Evolutionary conservation across 2,888 invertebrate genomes (phyloP).

Genomic region (Amphipyra tragopoginis): DNA sequence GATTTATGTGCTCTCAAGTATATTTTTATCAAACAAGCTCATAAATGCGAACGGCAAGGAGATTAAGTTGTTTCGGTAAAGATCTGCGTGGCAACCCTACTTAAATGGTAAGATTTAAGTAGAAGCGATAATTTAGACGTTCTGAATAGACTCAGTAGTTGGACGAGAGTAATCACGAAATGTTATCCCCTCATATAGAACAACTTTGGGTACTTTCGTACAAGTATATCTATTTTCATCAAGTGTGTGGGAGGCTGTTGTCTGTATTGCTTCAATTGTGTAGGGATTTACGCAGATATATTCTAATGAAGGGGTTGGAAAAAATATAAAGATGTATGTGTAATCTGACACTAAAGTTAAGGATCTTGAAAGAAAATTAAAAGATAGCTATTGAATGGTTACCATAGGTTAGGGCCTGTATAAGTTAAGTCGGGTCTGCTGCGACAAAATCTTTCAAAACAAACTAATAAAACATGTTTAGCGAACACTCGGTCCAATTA

Average conservation of each 20-base stretch:
- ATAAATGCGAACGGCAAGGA: not conserved
- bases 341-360: too few species aligned
- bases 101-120: conserved; percentile 10
- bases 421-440: too few species aligned
- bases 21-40: too few species aligned
- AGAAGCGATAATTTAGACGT: conserved; percentile 11
- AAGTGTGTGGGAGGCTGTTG: conserved; percentile 1
- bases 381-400: too few species aligned
- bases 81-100: not conserved
- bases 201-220: not conserved
- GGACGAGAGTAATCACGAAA: conserved; percentile 1
- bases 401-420: too few species aligned
- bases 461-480: too few species aligned
- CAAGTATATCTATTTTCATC: not conserved
- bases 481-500: too few species aligned
- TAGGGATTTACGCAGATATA: not conserved
- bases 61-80: not conserved
- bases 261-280: conserved; percentile 7
- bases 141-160: conserved; percentile 1
- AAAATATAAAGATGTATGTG: not conserved
- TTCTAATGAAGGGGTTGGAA: not conserved
- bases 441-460: too few species aligned
- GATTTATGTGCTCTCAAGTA: too few species aligned
- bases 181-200: not conserved
- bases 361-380: too few species aligned